Base-by-base conservation (phyloP, 2,113 vertebrate genomes). In the Euleptes europaea region DNA sequence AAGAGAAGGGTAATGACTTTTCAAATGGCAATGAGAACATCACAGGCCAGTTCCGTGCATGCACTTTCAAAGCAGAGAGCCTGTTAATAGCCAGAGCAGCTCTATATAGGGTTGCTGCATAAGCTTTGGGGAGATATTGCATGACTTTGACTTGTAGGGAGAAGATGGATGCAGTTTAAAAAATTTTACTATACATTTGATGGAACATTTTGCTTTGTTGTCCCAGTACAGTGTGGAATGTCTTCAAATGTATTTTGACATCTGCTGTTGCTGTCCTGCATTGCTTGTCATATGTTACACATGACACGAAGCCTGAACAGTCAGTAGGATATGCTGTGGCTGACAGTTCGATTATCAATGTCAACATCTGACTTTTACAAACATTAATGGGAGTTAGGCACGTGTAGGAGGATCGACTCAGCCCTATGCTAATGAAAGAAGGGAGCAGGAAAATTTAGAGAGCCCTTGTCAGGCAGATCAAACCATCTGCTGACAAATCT, bases 281-380 rank as follows among this genome's bases (percentile, higher is more conserved):
- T 44, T 63, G 5, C 54, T 47, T 74, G 70, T 40, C n/a, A 21
- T 44, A 47, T 33, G n/a, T 35, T 65, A 74, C 38, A 44, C 21
- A 49, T 83, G 31, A 14, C 69, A n/a, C 44, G 51, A 82, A 72
- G 40, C 65, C n/a, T 47, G 21, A 47, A 49, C 40, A 74, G 23
- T 28, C 71, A 23, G n/a, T 31, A 65, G 40, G 60, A 47, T 74
- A 54, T 74, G 70, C 57, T 60, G 47, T 44, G 5, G 14, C 8
- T 76, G 72, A 84, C 73, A 76, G 60, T 75, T 70, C 33, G 49
- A n/a, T 66, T 84, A 49, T 76, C 78, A 67, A 4, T 84, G 57
- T 66, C 82, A 76, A 35, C 42, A 76, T 65, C 35, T 77, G 31
- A 67, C 63, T 80, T 80, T 78, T 21, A 31, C 44, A 19, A 47